Evolutionary conservation across 2,797 vertebrate genomes (phyloP), one percentile per base, ranked within the genome.

Genomic region (Pseudomugil tenellus): DNA sequence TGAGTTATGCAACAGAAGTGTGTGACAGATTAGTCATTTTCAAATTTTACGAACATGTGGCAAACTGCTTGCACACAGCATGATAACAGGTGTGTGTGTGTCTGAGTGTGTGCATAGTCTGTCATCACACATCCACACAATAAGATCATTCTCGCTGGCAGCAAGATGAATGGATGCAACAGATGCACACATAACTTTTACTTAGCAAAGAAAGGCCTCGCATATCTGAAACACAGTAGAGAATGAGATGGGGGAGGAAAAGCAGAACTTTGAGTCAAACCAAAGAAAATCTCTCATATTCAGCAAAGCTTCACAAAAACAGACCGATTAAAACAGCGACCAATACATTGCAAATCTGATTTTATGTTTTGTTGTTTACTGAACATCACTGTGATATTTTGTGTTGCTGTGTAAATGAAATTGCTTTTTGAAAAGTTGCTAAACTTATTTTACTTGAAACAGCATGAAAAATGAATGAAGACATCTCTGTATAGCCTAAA

Each of bases 171-270:
- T 80, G 76, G 56, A 72, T 23, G 77, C 29, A 37, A 80, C 89
- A 89, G 87, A 89, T 89, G 87, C 55, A 34, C 58, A 41, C 79
- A 81, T 74, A 63, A 67, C 74, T 59, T 72, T 81, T 70, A 69
- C 70, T 75, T 31, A 63, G 61, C 54, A 61, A 74, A 84, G 54
- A 71, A 8, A 25, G 62, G 69, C 64, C 34, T 63, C 54, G 56
- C 25, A 58, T 34, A 60, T 29, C 55, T 52, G 61, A 70, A 34
- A 41, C 5, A 16, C 16, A 29, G 2, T 39, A 41, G 2, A 2
- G 37, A 0, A 19, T 13, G n/a, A 63, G 28, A 26, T 21, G 25
- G 51, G 21, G 14, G 3, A 34, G 28, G 28, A 25, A 25, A 28
- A 19, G 7, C 11, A 41, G 39, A 41, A 41, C 37, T 39, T 39